A percentile compares a stretch with the other conserved stretches of the same genome.
Conservation (phyloP, 2,797 vertebrate species). For the Pelobates cultripes region DNA sequence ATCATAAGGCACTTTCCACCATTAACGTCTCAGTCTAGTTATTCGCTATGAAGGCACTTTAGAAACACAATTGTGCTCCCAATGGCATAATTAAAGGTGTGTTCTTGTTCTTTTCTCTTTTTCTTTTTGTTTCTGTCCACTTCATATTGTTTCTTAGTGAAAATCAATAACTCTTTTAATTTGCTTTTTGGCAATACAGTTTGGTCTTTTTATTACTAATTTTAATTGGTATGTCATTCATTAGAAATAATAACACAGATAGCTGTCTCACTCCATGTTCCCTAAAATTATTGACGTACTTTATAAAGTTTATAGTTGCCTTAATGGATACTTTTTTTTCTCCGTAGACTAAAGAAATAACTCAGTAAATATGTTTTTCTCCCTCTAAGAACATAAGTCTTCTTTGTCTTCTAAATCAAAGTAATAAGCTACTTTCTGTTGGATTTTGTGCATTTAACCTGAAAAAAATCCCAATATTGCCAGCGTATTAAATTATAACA, state of each 20-base stretch:
- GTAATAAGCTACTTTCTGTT: neutral
- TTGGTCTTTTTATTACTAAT: neutral
- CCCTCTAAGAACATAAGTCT: neutral
- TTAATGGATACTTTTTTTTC: neutral
- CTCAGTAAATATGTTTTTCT: neutral
- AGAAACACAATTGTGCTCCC: neutral
- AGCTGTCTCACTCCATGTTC: neutral
- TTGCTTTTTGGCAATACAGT: neutral
- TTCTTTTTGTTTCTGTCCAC: neutral
- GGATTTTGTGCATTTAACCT: neutral
- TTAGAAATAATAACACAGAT: neutral
- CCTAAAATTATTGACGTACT: neutral
- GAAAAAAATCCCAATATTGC: neutral
- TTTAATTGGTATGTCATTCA: neutral
- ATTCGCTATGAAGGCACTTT: neutral
- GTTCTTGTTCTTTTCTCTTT: neutral
- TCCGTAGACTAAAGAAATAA: neutral
- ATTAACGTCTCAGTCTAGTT: neutral
- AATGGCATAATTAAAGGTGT: neutral
- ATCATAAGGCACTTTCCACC: slow-evolving; percentile 3
- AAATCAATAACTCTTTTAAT: neutral
- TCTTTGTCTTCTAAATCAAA: neutral
- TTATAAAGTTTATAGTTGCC: neutral
- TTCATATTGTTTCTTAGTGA: neutral
- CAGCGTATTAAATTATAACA: neutral